Evolutionary conservation across 2,113 vertebrate genomes (phyloP), one percentile per base, ranked within the genome.

Genomic region (Rhinolophus sinicus): DNA sequence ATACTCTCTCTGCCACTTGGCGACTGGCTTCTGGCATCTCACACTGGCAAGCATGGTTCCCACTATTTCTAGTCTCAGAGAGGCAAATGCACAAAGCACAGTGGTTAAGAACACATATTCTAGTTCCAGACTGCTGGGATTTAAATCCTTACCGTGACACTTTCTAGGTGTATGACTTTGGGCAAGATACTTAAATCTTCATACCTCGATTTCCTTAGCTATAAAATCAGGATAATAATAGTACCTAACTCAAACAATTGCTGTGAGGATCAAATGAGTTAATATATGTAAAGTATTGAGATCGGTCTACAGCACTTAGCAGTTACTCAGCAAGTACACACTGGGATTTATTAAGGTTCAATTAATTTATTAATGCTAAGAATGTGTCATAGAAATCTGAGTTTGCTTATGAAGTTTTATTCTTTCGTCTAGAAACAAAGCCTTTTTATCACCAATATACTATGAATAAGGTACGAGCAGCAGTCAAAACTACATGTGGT

Each of bases 1-100:
- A 24, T 26, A 64, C 3, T 24, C 21, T 88, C 54, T 54, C 33
- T 81, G 84, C 94, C 95, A 88, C 65, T 90, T 96, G 94, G 72
- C 95, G 72, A 40, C 88, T 47, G n/a, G 52, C 21, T 90, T 15
- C 88, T 97, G 93, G 93, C 70, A 96, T 19, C 60, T 76, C 65
- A 90, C 18, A 18, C 54, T 85, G 94, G 85, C 50, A 77, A 78
- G 8, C 35, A 24, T 8, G 47, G 52, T 54, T 40, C 82, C 80
- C 60, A 81, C n/a, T 40, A 65, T n/a, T 88, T 96, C 94, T 76
- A 96, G 81, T 80, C 62, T 90, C 76, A 47, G 38, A 88, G 50
- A 35, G 93, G 60, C 38, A 96, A 93, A 72, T 33, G n/a, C 26
- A 22, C n/a, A 40, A 7, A 92, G 35, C 64, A 60, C 8, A 47